phyloP scores from a whole-genome alignment of 2,888 invertebrate species.

The Icerya purchasi region DNA sequence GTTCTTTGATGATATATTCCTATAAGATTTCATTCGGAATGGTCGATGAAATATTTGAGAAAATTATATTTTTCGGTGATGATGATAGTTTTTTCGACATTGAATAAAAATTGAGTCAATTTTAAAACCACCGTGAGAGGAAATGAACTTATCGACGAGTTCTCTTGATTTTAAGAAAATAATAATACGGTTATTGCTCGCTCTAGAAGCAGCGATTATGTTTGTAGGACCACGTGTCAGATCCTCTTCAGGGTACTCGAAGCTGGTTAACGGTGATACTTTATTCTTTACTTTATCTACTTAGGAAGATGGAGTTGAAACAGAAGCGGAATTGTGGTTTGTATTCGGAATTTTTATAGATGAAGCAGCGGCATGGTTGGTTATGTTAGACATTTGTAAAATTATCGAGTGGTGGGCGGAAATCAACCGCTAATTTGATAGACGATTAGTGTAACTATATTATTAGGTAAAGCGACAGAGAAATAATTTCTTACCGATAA shows the following conservation, averaged over 20 bases:
- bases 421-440: background rate
- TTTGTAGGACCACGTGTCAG: background rate
- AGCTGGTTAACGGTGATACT: background rate
- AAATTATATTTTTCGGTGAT: background rate
- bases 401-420: background rate
- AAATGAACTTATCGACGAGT: background rate
- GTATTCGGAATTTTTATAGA: background rate
- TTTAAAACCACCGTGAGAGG: background rate
- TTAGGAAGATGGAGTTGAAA: background rate
- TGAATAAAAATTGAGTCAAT: background rate
- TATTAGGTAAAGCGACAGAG: too few relatives aligned
- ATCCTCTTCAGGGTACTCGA: background rate
- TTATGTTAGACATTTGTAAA: background rate
- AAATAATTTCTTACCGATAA: too few relatives aligned
- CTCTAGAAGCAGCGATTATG: background rate
- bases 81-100: background rate
- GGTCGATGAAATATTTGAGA: background rate
- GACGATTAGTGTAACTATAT: too few relatives aligned
- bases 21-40: background rate
- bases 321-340: background rate
- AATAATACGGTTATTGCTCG: background rate
- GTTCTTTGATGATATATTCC: background rate
- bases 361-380: background rate
- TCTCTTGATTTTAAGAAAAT: background rate
- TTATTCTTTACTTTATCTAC: background rate